phyloP scores from a whole-genome alignment of 2,888 invertebrate genomes.

The Gryllus longicercus region DNA sequence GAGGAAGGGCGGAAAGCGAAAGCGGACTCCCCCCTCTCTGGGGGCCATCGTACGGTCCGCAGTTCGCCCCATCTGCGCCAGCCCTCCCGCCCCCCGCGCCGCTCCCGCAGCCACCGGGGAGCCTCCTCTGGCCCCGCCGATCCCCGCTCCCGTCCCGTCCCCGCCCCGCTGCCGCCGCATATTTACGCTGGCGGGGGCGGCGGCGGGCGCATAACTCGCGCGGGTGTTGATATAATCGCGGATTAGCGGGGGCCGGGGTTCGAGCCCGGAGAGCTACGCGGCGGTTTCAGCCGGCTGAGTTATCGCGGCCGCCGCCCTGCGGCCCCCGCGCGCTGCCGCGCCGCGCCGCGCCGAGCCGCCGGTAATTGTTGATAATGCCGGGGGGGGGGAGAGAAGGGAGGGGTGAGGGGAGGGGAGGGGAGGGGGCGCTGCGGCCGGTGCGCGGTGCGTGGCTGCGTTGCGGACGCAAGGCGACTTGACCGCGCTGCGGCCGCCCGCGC shows the following conservation, averaged over 20 bases:
- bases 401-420: background rate
- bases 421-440: background rate
- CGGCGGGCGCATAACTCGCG: background rate
- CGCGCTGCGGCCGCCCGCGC: no score
- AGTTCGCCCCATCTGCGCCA: background rate
- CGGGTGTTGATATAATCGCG: constrained; percentile 17
- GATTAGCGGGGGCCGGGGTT: constrained; percentile 10
- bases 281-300: background rate
- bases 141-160: background rate
- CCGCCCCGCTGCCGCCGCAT: background rate
- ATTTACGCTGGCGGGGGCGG: constrained; percentile 17
- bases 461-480: no score
- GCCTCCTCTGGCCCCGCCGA: background rate
- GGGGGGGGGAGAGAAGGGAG: background rate
- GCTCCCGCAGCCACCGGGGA: background rate
- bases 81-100: background rate
- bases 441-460: no score
- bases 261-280: background rate
- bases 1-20: no score
- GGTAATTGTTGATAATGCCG: constrained; percentile 17
- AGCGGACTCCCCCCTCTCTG: no score
- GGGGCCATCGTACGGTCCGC: background rate
- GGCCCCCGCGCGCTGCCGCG: background rate
- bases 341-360: background rate
- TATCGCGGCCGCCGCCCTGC: background rate